Evolutionary conservation across 2,113 vertebrate species (phyloP).

Genomic region (Rallus limicola): DNA sequence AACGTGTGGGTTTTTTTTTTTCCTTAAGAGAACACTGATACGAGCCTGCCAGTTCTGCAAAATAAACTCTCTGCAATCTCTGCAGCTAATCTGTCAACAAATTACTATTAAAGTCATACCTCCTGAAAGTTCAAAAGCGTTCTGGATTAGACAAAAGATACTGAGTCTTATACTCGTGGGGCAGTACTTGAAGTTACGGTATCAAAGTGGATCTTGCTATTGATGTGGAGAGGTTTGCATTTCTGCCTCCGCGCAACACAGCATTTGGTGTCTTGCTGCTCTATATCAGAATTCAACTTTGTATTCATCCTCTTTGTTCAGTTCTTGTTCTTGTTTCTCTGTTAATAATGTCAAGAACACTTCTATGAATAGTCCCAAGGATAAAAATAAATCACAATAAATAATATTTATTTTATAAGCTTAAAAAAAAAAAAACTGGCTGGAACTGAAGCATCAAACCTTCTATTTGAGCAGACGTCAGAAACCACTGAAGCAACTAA

Average conservation of each 20-base stretch:
- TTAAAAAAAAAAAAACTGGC: background rate
- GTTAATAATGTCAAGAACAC: constrained; percentile 40
- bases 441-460: background rate
- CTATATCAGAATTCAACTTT: background rate
- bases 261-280: constrained; percentile 28
- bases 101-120: constrained; percentile 71
- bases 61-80: constrained; percentile 70
- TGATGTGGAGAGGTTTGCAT: constrained; percentile 44
- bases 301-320: constrained; percentile 1
- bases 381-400: constrained; percentile 52
- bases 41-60: constrained; percentile 64
- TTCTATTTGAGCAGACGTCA: background rate
- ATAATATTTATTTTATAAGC: constrained; percentile 56
- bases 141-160: constrained; percentile 52
- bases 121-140: constrained; percentile 67
- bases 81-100: constrained; percentile 72
- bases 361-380: constrained; percentile 60
- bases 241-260: constrained; percentile 6
- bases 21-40: constrained; percentile 67
- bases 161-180: constrained; percentile 38
- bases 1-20: constrained; percentile 11
- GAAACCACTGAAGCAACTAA: constrained; percentile 25
- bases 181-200: constrained; percentile 50
- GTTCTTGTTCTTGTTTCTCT: constrained; percentile 21
- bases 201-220: constrained; percentile 41